Conservation (phyloP, 2,888 invertebrate species). For the Drosophila picticornis region DNA sequence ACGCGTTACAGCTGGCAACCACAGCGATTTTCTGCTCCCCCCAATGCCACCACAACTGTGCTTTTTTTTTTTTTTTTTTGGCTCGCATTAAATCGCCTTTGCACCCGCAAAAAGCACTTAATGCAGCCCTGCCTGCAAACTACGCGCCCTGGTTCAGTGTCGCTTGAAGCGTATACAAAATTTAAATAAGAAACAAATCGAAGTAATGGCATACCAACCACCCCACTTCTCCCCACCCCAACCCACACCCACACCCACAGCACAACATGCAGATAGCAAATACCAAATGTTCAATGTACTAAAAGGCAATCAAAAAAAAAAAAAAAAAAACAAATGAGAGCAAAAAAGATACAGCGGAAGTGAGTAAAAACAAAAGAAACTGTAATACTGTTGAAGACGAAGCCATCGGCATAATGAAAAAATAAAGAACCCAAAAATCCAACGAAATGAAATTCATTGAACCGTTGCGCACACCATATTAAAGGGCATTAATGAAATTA, state of each 20-base stretch:
- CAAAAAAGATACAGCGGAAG: conserved; percentile 1
- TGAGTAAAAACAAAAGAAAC: conserved; percentile 26
- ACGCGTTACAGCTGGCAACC: conserved; percentile 81
- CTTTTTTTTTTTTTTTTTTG: conserved; percentile 28
- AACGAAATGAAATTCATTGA: conserved; percentile 59
- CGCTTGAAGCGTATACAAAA: conserved; percentile 69
- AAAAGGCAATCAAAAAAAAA: conserved; percentile 58
- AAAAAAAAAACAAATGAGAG: conserved; percentile 1
- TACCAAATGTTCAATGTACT: conserved; percentile 73
- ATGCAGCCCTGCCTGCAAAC: conserved; percentile 55
- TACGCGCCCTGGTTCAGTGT: conserved; percentile 39
- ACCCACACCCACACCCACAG: not conserved
- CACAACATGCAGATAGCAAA: conserved; percentile 61
- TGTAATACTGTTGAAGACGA: conserved; percentile 19
- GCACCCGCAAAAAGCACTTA: conserved; percentile 77
- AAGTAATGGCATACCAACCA: conserved; percentile 61
- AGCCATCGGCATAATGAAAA: conserved; percentile 72
- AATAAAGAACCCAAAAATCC: conserved; percentile 34
- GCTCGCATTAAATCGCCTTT: conserved; percentile 69
- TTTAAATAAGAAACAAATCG: conserved; percentile 82
- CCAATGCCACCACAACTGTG: not conserved
- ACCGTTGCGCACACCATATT: conserved; percentile 57
- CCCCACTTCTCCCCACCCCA: not conserved
- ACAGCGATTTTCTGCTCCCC: conserved; percentile 58
- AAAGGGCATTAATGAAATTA: conserved; percentile 72